Percentiles rank a stretch among this genome's conserved stretches.
phyloP scores from a whole-genome alignment of 2,888 invertebrate genomes.

The Liposcelis brunnea region DNA sequence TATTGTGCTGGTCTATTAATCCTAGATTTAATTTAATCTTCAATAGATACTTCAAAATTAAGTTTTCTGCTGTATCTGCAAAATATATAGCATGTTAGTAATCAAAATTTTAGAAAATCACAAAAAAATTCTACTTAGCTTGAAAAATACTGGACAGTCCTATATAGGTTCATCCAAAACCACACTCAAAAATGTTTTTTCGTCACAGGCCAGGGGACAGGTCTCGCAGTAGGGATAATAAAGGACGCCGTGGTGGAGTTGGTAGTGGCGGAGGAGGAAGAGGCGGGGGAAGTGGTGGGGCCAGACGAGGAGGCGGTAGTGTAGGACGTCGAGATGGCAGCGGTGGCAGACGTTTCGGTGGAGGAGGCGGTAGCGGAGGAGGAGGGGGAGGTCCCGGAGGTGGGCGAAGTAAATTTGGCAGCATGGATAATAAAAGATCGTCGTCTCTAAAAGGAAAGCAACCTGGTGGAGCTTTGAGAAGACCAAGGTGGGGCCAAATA shows the following conservation, averaged over 20 bases:
- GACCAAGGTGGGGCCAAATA: constrained; percentile 69
- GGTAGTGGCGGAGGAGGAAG: not conserved
- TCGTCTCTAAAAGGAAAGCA: constrained; percentile 35
- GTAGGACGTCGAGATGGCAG: not conserved
- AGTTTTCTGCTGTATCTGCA: too few relatives aligned
- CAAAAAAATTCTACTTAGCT: too few relatives aligned
- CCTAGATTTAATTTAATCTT: too few relatives aligned
- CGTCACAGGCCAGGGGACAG: constrained; percentile 1
- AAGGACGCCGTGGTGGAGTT: not conserved
- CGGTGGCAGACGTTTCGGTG: not conserved
- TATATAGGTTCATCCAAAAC: too few relatives aligned
- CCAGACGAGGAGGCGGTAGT: not conserved
- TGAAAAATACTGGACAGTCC: too few relatives aligned
- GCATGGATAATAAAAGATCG: not conserved
- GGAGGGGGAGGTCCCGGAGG: constrained; percentile 1
- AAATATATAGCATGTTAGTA: too few relatives aligned
- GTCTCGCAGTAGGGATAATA: not conserved
- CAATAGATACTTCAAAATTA: too few relatives aligned
- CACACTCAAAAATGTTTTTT: not conserved
- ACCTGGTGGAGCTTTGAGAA: constrained; percentile 56
- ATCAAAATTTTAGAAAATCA: too few relatives aligned
- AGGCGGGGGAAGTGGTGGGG: constrained; percentile 6
- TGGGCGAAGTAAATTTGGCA: not conserved
- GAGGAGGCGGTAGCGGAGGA: constrained; percentile 2
- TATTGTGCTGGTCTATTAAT: too few relatives aligned